Evolutionary conservation across 2,113 vertebrate species (phyloP).

Genomic region (Peromyscus californicus): DNA sequence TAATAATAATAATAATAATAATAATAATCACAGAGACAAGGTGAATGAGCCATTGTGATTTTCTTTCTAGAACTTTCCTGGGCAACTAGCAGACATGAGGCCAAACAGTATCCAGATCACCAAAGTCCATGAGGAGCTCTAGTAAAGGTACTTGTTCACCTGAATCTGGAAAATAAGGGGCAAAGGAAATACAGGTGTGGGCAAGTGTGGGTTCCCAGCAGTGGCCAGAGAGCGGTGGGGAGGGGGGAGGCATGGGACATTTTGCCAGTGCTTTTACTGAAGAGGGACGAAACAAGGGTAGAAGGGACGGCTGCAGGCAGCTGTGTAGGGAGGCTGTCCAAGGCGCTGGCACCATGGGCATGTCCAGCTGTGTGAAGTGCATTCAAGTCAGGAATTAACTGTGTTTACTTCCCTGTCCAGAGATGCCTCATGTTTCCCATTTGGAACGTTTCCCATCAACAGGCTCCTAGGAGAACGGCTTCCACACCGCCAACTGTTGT

Average conservation of each 20-base stretch:
- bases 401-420: constrained; percentile 59
- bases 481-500: constrained; percentile 65
- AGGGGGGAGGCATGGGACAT: background rate
- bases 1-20: no score
- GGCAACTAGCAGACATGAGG: background rate
- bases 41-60: background rate
- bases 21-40: background rate
- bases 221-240: background rate
- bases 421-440: constrained; percentile 63
- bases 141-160: background rate
- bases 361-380: background rate
- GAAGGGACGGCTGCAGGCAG: constrained; percentile 54
- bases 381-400: constrained; percentile 8
- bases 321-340: constrained; percentile 9
- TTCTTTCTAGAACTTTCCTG: background rate
- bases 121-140: background rate
- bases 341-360: background rate
- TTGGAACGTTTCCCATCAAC: constrained; percentile 38
- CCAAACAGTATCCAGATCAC: background rate
- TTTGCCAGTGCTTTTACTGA: background rate
- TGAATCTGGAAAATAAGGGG: background rate
- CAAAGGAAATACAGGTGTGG: background rate
- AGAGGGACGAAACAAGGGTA: background rate
- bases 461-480: constrained; percentile 59
- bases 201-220: background rate